Evolutionary conservation across 2,888 invertebrate genomes (phyloP).

Genomic region (Rhodophaea formosa): DNA sequence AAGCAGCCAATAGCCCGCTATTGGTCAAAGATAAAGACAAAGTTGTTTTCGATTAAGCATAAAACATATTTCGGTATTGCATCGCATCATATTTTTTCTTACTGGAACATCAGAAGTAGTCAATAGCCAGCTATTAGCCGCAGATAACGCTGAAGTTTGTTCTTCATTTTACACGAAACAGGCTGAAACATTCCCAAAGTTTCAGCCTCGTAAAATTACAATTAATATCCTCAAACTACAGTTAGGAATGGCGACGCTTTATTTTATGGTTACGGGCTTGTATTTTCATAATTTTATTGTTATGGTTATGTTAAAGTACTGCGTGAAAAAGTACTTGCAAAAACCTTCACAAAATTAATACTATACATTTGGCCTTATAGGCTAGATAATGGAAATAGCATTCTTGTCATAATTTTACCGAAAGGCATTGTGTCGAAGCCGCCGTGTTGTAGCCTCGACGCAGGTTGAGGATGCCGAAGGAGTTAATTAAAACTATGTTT

Average conservation of each 20-base stretch:
- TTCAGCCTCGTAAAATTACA: constrained; percentile 13
- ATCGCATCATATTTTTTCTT: not conserved
- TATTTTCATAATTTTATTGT: not conserved
- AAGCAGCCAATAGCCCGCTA: not conserved
- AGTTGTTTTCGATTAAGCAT: too few relatives aligned
- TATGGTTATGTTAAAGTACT: not conserved
- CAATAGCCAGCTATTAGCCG: constrained; percentile 14
- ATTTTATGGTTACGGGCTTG: not conserved
- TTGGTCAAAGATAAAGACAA: constrained; percentile 6
- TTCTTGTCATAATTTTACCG: too few relatives aligned
- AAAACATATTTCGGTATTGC: not conserved
- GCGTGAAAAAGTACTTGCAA: too few relatives aligned
- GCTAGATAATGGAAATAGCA: too few relatives aligned
- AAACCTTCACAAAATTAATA: too few relatives aligned
- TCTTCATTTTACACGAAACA: constrained; percentile 17
- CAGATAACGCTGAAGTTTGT: constrained; percentile 18
- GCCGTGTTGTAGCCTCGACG: too few relatives aligned
- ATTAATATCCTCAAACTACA: constrained; percentile 11
- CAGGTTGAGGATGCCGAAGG: too few relatives aligned
- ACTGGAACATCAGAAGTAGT: not conserved
- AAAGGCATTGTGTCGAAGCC: too few relatives aligned
- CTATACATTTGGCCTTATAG: too few relatives aligned
- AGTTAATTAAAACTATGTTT: too few relatives aligned
- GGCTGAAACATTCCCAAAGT: constrained; percentile 6
- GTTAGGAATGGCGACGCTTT: constrained; percentile 3